Percentiles rank a stretch among this genome's conserved stretches.
These are phyloP conservation scores for Olivierus martensii DNA, from an alignment of 1,140 invertebrate genomes.

Conservation along the genomic window DNA sequence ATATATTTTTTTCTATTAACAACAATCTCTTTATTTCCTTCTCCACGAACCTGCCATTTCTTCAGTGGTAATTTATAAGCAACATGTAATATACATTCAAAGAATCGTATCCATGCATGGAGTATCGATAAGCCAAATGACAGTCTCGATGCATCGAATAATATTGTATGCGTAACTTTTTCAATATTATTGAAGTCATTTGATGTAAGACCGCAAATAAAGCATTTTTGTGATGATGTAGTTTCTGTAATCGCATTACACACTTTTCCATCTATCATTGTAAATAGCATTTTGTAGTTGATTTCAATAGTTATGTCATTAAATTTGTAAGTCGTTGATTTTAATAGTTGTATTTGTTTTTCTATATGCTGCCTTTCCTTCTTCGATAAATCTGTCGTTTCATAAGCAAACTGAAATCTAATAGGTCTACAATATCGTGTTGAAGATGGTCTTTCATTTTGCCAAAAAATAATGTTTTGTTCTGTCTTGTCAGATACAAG, in stretches of 20 bases:
- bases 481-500: too few species aligned
- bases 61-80: neutral
- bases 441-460: too few species aligned
- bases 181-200: slow-evolving; percentile 1
- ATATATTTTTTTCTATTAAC: neutral
- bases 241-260: neutral
- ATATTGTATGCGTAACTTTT: neutral
- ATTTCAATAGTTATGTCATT: too few species aligned
- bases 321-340: too few species aligned
- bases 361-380: too few species aligned
- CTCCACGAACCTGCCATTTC: neutral
- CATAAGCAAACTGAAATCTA: too few species aligned
- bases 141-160: neutral
- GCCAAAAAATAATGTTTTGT: too few species aligned
- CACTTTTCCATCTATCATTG: slow-evolving; percentile 1
- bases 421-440: too few species aligned
- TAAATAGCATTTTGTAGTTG: too few species aligned
- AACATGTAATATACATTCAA: neutral
- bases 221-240: neutral
- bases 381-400: too few species aligned
- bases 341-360: too few species aligned
- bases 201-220: neutral
- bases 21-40: neutral
- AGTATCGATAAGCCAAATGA: neutral
- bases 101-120: neutral